Evolutionary conservation across 2,888 invertebrate species (phyloP).

Genomic region (Listrodromus nycthemerus): DNA sequence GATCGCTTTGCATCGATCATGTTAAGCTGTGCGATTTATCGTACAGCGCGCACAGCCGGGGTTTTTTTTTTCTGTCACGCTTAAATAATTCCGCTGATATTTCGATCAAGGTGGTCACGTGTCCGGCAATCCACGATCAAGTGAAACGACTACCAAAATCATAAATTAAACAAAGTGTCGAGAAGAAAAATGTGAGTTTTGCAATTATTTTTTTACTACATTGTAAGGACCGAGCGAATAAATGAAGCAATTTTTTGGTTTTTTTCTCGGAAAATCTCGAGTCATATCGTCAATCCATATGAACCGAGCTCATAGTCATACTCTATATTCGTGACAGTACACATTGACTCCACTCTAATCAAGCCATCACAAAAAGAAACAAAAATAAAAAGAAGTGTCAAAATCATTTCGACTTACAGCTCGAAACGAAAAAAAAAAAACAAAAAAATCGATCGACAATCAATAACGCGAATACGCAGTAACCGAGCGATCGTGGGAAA

Average conservation of each 20-base stretch:
- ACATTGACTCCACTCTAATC: background rate
- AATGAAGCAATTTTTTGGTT: too few species aligned
- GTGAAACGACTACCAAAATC: background rate
- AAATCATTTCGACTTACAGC: background rate
- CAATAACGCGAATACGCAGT: background rate
- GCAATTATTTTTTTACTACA: too few species aligned
- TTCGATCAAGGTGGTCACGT: background rate
- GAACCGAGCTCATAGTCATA: too few species aligned
- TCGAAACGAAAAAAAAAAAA: background rate
- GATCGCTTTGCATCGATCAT: constrained; percentile 41
- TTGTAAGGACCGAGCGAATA: too few species aligned
- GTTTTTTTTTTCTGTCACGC: constrained; percentile 8
- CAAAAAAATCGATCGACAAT: constrained; percentile 1
- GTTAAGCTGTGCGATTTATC: constrained; percentile 42
- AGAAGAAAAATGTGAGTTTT: too few species aligned
- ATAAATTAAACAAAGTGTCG: background rate
- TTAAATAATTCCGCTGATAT: constrained; percentile 16
- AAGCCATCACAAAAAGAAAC: background rate
- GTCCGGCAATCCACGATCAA: background rate
- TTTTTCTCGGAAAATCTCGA: too few species aligned
- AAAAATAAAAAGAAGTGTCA: background rate
- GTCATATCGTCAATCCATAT: too few species aligned
- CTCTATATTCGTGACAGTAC: too few species aligned
- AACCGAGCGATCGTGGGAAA: constrained; percentile 63
- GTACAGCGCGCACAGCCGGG: background rate